Base-by-base conservation (phyloP, 2,888 invertebrate genomes). In the Palloptera scutellata region DNA sequence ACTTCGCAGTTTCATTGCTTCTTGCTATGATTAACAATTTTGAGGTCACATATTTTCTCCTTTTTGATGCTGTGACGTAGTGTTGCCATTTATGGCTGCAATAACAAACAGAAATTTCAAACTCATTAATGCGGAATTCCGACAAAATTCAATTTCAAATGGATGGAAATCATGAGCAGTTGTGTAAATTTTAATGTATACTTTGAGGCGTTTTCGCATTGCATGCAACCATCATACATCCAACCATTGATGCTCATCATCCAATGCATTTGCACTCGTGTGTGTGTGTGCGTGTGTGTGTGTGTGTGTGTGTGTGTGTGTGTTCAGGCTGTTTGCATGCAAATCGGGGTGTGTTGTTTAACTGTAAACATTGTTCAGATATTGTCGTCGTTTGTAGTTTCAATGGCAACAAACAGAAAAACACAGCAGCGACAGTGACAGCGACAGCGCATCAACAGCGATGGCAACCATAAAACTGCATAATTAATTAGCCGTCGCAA, bases 121-220 rank as follows among this genome's bases (percentile, higher is more conserved):
- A 43, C 9, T 30, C 60, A 65, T 60, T 60, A 53, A 65, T 60
- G 59, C 30, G 17, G 15, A 54, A 54, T 58, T 30, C 30, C 30
- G 30, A 4, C 30, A 30, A 30, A 41, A 57, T 41, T 60, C 54
- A 30, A 52, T 52, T 52, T 52, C 52, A 51, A 43, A 57, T 42
- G 52, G 42, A 48, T 60, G 59, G n/a, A n/a, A n/a, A 52, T 59
- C 60, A 53, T 60, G 59, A 40, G 57, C 30, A 45, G 20, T 43
- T 17, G 55, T 15, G 62, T 13, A 48, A 20, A 51, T 43, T 62
- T 42, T 15, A 15, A 20, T 65, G 65, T 54, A 60, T 65, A 60
- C 60, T 65, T 65, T 60, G 60, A 19, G 65, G 65, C 65, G 45
- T 15, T 65, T 52, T 30, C 40, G 42, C 61, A 40, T 55, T n/a